Evolutionary conservation across 1,140 invertebrate species (phyloP), one percentile per base, ranked within the genome.

Genomic region (Anastatus disparis): DNA sequence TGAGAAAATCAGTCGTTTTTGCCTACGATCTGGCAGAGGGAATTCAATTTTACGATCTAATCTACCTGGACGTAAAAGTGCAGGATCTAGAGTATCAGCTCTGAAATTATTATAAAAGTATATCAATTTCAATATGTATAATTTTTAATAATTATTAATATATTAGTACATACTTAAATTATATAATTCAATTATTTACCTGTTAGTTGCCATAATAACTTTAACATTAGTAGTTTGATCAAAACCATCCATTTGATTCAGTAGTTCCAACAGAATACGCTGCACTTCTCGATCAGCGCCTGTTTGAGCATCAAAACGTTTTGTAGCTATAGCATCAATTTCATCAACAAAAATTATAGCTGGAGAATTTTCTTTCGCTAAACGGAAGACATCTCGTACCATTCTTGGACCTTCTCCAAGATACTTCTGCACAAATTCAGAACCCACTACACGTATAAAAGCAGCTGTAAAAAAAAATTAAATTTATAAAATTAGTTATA

Each of bases 221-320:
- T 99, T 99, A 17, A 99, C 98, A 89, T 99, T 99, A 20, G 98
- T 99, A 3, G 97, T 99, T 86, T 99, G 97, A 89, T 99, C 98
- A 87, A 99, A 99, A 59, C 98, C 98, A 87, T 99, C 98, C 98
- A 99, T 99, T 87, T 99, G 98, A 88, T 99, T 99, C 0, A 99
- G 87, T 12, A 99, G 87, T 81, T 99, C 98, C 3, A 99, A 87
- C 3, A 99, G 85, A 86, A 99, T 99, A 86, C 98, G 91, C 84
- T 99, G 98, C 0, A 99, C 98, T 87, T 99, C 98, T 76, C 98
- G 90, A 89, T 99, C 98, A 67, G 98, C 98, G 78, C 97, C 97
- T 77, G 97, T 99, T 87, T 99, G 97, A 15, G 97, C 97, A 89
- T 99, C 97, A 87, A 99, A 99, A 85, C 97, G 90, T 84, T 99